phyloP scores from a whole-genome alignment of 1,140 invertebrate genomes.

The Procambarus clarkii region DNA sequence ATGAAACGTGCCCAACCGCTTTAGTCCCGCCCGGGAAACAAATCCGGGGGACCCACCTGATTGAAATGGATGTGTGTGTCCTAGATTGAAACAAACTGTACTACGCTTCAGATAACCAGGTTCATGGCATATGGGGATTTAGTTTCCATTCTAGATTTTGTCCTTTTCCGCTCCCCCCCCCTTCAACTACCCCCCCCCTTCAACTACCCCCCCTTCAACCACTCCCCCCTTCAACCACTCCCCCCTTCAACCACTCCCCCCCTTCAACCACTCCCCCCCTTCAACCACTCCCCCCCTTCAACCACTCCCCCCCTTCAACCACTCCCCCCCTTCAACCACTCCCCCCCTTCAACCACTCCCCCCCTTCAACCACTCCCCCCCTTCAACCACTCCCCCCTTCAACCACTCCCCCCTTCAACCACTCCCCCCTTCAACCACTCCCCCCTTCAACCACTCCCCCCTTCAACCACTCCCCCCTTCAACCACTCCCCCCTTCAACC shows the following conservation, averaged over 20 bases:
- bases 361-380: background rate
- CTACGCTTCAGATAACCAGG: too few species aligned
- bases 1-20: too few species aligned
- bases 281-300: background rate
- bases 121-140: too few species aligned
- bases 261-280: background rate
- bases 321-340: too few species aligned
- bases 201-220: too few species aligned
- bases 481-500: too few species aligned
- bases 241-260: background rate
- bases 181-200: background rate
- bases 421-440: background rate
- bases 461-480: background rate
- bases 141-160: too few species aligned
- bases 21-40: too few species aligned
- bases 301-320: background rate
- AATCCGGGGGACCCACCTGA: too few species aligned
- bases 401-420: background rate
- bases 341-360: background rate
- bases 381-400: background rate
- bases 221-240: background rate
- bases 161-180: background rate
- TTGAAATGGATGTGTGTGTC: too few species aligned
- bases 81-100: too few species aligned
- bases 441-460: background rate